Base-by-base conservation (phyloP, 2,797 vertebrate species). In the Syncerus caffer region DNA sequence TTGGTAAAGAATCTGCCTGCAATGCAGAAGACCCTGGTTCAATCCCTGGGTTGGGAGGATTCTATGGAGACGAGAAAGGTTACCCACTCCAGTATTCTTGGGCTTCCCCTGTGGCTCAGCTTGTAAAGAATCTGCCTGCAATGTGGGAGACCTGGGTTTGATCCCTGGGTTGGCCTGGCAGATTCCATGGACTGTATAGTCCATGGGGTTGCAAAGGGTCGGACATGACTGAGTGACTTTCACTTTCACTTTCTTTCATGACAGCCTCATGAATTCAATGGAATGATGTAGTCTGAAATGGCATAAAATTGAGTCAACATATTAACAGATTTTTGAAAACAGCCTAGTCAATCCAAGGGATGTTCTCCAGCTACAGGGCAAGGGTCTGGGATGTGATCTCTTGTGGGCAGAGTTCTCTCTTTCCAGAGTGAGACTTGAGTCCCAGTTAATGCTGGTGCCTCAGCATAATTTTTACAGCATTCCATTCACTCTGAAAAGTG, bases 91-190 rank as follows among this genome's bases (percentile, higher is more conserved):
- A 21, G 19, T 38, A 23, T 71, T 71, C 64, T 71, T 12, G n/a
- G 64, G 64, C 64, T 71, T 71, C 64, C 17, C n/a, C 64, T 71
- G n/a, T 71, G n/a, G 64, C 64, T 71, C n/a, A 38, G 64, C 64
- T 38, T 12, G 64, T 38, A 38, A 71, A 38, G 19, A 71, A 38
- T 71, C 64, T 1, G 1, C n/a, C 64, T 71, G n/a, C 64, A 38
- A 1, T 38, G 10, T 12, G 34, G n/a, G n/a, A 23, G n/a, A 71
- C n/a, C 10, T 12, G 17, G 10, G 19, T 71, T 23, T 0, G 2
- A 21, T 38, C 19, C 64, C n/a, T 38, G 19, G 64, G 64, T 23
- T 38, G 19, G 64, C 19, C n/a, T 23, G n/a, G 10, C 71, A 23
- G 34, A 71, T 23, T 71, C 67, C 19, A 23, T 12, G 64, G n/a